Conservation (phyloP, 2,888 invertebrate genomes). For the Amiota communis region DNA sequence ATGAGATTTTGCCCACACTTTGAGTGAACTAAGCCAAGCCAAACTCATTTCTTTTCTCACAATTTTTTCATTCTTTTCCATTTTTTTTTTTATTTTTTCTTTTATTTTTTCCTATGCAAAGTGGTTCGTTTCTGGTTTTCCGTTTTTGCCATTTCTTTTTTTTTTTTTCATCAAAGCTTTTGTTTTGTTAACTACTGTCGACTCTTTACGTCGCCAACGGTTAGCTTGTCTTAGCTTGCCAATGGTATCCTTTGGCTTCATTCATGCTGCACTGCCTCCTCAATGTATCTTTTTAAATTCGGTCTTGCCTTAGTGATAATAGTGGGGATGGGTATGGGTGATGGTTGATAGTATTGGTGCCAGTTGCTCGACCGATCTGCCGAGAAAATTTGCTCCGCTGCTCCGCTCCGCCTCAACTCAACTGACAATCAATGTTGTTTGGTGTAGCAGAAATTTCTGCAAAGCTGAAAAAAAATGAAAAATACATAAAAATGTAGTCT, state of each 20-base stretch:
- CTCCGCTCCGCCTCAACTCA: slow-evolving; percentile 34
- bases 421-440: slow-evolving; percentile 65
- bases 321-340: background rate
- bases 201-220: slow-evolving; percentile 5
- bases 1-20: background rate
- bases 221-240: no score
- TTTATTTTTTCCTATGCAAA: slow-evolving; percentile 15
- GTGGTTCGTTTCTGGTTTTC: slow-evolving; percentile 35
- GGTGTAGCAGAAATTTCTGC: slow-evolving; percentile 59
- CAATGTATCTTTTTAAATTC: background rate
- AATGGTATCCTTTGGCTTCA: no score
- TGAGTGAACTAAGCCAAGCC: no score
- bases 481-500: background rate
- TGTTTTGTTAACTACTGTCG: slow-evolving; percentile 30
- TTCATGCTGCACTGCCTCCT: no score
- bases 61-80: slow-evolving; percentile 5
- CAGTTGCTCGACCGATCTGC: no score
- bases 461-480: slow-evolving; percentile 14
- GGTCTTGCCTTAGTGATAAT: background rate
- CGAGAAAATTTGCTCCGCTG: background rate
- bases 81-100: slow-evolving; percentile 5
- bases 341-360: slow-evolving; percentile 1
- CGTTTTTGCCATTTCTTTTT: slow-evolving; percentile 19
- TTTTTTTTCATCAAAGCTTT: slow-evolving; percentile 29
- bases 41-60: background rate